Evolutionary conservation across 2,888 invertebrate species (phyloP).

Genomic region (Orchesella flavescens): DNA sequence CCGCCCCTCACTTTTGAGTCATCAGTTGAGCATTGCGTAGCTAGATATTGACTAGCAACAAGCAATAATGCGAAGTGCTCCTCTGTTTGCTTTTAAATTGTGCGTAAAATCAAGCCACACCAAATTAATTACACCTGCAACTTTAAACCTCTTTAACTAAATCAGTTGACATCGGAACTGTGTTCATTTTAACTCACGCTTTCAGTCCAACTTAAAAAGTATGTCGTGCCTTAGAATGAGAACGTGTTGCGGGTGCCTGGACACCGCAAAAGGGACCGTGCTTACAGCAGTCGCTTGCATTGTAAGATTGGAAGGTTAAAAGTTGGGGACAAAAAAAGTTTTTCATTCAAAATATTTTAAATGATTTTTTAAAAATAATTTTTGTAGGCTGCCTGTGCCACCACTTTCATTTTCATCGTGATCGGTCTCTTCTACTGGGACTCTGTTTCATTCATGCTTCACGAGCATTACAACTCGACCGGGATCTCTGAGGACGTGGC

Average conservation of each 20-base stretch:
- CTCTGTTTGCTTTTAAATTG: no score
- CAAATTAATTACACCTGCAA: no score
- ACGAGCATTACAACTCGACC: constrained; percentile 64
- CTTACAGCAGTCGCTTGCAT: constrained; percentile 68
- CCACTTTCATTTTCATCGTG: constrained; percentile 67
- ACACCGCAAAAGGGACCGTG: constrained; percentile 69
- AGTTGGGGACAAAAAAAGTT: not conserved
- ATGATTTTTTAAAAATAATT: not conserved
- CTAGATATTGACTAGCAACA: no score
- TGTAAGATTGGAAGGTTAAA: constrained; percentile 55
- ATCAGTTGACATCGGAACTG: no score
- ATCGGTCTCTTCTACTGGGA: constrained; percentile 70
- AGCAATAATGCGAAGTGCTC: no score
- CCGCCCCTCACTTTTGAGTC: no score
- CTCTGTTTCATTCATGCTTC: constrained; percentile 62
- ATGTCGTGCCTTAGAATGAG: constrained; percentile 63
- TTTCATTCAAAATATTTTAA: not conserved
- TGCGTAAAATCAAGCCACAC: no score
- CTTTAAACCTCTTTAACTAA: no score
- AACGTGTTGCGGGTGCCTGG: constrained; percentile 70
- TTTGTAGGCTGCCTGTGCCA: constrained; percentile 66
- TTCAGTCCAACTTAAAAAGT: no score
- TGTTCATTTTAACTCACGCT: no score
- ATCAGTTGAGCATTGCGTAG: no score
- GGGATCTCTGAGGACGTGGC: constrained; percentile 65